Conservation (phyloP, 2,113 vertebrate species). For the Calidris pygmaea region DNA sequence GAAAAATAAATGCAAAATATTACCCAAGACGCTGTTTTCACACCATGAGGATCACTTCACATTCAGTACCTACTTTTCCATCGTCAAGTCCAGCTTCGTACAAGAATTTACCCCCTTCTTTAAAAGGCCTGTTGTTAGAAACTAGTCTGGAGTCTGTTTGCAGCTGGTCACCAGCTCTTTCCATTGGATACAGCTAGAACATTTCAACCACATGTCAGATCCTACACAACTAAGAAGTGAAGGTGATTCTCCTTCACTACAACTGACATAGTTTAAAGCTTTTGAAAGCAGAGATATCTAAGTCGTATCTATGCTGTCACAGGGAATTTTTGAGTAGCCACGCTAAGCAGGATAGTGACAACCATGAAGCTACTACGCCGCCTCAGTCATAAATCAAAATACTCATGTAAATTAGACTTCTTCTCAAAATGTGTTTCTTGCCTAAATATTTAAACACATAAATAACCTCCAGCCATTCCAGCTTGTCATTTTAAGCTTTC, state of each 20-base stretch:
- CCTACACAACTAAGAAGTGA: neutral
- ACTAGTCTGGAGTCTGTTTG: neutral
- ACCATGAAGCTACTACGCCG: neutral
- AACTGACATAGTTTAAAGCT: neutral
- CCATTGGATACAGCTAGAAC: neutral
- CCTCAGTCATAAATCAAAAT: conserved; percentile 49
- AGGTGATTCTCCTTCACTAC: neutral
- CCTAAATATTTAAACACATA: conserved; percentile 79
- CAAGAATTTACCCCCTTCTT: neutral
- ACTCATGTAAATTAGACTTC: conserved; percentile 60
- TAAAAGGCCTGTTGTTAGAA: neutral
- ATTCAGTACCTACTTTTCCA: neutral
- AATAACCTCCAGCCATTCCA: conserved; percentile 70
- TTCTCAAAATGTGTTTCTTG: conserved; percentile 67
- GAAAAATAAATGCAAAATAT: neutral
- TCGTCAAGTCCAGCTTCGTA: neutral
- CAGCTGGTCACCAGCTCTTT: neutral
- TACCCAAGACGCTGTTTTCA: neutral
- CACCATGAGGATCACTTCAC: neutral
- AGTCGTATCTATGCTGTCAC: neutral
- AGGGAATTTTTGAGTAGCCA: neutral
- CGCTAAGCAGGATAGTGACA: neutral
- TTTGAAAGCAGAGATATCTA: neutral
- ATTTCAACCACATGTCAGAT: neutral
- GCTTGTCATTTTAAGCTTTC: conserved; percentile 77